Base-by-base conservation (phyloP, 1,140 invertebrate species). In the Brachionus manjavacas region DNA sequence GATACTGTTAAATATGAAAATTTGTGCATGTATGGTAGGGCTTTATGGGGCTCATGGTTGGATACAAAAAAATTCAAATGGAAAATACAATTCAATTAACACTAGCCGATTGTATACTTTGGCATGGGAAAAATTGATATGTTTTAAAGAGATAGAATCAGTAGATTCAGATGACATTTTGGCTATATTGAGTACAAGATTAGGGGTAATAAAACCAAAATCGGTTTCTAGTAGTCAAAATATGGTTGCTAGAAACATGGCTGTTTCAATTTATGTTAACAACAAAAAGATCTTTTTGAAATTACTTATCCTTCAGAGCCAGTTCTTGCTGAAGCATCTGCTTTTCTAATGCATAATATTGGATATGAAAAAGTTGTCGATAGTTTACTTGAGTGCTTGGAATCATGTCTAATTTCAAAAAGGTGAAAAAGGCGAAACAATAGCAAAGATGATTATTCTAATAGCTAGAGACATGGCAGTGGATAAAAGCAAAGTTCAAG, bases 1-100 rank as follows among this genome's bases (percentile, higher is more conserved):
- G 68, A 72, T 39, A 72, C 68, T n/a, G 68, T 72, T 39, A 72
- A 72, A 72, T 72, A 39, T 41, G 68, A 72, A 72, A 72, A 72
- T 41, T 1, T 72, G 12, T 72, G 68, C 31, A 39, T n/a, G n/a
- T n/a, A n/a, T n/a, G n/a, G n/a, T n/a, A n/a, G n/a, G n/a, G n/a
- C n/a, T n/a, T n/a, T n/a, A 12, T 72, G 68, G 68, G 68, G 68
- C 20, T 72, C 68, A 35, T 72, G 68, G 68, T 23, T 72, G 12
- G 6, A 72, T 72, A 20, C 68, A 12, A 72, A 72, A 41, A 4
- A 35, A 39, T n/a, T 72, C 20, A 35, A 72, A 72, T 39, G 68
- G 20, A 39, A 72, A 72, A 72, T 72, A 39, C 39, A 35, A 35
- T n/a, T 12, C 11, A 12, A 20, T 72, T 39, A 41, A 41, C 1